Percentiles rank a stretch among this genome's conserved stretches.
Evolutionary conservation across 2,888 invertebrate species (phyloP).

Genomic region (Eulithis prunata): DNA sequence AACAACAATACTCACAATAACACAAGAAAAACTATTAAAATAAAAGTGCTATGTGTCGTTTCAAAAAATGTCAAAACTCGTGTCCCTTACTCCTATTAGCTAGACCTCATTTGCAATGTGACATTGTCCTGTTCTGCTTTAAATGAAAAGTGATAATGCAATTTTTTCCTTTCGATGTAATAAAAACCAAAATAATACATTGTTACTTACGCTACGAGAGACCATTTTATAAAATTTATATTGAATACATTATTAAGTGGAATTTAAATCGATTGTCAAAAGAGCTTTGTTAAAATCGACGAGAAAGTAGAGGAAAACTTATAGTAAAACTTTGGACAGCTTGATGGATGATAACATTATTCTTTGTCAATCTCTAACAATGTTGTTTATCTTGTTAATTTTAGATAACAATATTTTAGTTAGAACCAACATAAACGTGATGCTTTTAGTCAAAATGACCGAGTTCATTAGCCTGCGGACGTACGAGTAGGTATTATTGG

Average conservation of each 20-base stretch:
- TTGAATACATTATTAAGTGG: no score
- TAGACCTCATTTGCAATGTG: no score
- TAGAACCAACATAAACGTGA: slow-evolving; percentile 14
- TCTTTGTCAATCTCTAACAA: slow-evolving; percentile 38
- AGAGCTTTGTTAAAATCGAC: background rate
- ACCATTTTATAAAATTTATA: background rate
- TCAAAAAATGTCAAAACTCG: no score
- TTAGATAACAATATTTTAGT: slow-evolving; percentile 19
- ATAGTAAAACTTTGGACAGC: slow-evolving; percentile 30
- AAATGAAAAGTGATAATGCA: no score
- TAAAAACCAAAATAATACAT: no score
- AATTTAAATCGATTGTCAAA: background rate
- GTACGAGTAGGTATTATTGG: background rate
- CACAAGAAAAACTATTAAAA: no score
- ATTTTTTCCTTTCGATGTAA: no score
- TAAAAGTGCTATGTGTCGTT: no score
- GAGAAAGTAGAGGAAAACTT: slow-evolving; percentile 20
- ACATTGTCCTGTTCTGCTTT: no score
- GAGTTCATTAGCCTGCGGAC: background rate
- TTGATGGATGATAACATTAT: slow-evolving; percentile 40
- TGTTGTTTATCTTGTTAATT: slow-evolving; percentile 33
- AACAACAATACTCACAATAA: no score
- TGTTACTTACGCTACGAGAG: no score
- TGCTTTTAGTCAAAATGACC: slow-evolving; percentile 14
- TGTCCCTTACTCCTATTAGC: no score